Base-by-base conservation (phyloP, 1,140 invertebrate genomes). In the Charaxes varanes region DNA sequence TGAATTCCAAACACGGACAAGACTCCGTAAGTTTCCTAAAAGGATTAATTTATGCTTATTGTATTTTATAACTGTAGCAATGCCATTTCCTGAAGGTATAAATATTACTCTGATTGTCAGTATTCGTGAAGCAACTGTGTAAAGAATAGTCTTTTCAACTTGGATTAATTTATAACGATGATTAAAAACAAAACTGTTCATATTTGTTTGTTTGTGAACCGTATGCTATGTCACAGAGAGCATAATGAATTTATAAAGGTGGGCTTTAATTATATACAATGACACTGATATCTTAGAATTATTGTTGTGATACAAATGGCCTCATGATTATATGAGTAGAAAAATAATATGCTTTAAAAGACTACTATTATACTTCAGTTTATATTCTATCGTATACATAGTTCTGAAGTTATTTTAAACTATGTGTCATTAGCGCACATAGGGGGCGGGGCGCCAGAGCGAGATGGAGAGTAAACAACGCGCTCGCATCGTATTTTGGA, bases 1-100 rank as follows among this genome's bases (percentile, higher is more conserved):
- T 93, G 42, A 93, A 93, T 82, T 93, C 92, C 14, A 94, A 93
- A 86, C 87, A 89, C 72, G 91, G 87, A 66, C 89, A 89, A 64
- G 92, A 93, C 85, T 90, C 89, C 69, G 90, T 92, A 88, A 88
- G 87, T 86, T 64, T 76, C 84, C 65, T 81, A 85, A 84, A 74
- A 76, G 51, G 84, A 82, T 77, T 86, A 87, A 83, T 85, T 85
- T 77, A 83, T 77, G 69, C 80, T 52, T 59, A 64, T 55, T 62
- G 43, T 49, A 61, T 72, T 46, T 64, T 61, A 62, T 76, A 66
- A 70, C 58, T 52, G 62, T 53, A 46, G 23, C 41, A 21, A 53
- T 42, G 35, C 26, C 34, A 59, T 55, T 77, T 83, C 72, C 76
- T 67, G 59, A 62, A 36, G 42, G 36, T 47, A 58, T 60, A 41